Evolutionary conservation across 2,113 vertebrate genomes (phyloP).

Genomic region (Silurus asotus): DNA sequence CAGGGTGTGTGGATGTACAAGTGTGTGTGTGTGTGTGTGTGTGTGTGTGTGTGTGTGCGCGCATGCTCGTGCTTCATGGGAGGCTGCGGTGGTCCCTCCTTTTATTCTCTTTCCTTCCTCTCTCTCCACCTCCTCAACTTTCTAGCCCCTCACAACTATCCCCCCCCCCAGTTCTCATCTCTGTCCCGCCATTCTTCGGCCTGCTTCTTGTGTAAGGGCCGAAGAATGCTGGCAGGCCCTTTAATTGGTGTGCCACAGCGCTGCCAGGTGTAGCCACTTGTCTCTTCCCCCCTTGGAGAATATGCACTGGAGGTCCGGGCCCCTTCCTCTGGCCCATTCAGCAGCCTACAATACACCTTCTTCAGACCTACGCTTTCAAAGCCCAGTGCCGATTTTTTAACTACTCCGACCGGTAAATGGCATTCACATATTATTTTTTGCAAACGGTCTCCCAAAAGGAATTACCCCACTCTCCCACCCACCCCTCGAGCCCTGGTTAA

Average conservation of each 20-base stretch:
- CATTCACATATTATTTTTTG: conserved; percentile 66
- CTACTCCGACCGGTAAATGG: conserved; percentile 60
- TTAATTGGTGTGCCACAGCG: conserved; percentile 72
- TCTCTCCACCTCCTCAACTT: conserved; percentile 27
- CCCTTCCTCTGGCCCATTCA: conserved; percentile 59
- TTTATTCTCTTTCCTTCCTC: conserved; percentile 51
- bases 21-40: conserved; percentile 21
- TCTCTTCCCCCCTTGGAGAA: conserved; percentile 62
- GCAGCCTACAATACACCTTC: conserved; percentile 55
- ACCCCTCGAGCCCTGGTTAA: conserved; percentile 43
- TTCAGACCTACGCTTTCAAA: conserved; percentile 55
- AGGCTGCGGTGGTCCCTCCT: conserved; percentile 55
- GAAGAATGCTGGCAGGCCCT: conserved; percentile 67
- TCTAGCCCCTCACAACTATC: conserved; percentile 51
- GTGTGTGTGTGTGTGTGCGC: conserved; percentile 17
- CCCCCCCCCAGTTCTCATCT: conserved; percentile 48
- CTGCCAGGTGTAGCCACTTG: conserved; percentile 80
- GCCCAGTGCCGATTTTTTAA: conserved; percentile 56
- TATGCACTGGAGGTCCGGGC: conserved; percentile 59
- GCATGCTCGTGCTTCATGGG: conserved; percentile 35
- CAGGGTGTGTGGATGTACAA: conserved; percentile 17
- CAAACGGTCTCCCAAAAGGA: conserved; percentile 51
- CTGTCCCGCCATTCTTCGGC: conserved; percentile 47
- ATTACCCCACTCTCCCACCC: conserved; percentile 63
- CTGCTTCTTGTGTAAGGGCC: conserved; percentile 55